These are phyloP conservation scores for Phania funesta DNA, from an alignment of 2,888 invertebrate species.

Conservation along the genomic window DNA sequence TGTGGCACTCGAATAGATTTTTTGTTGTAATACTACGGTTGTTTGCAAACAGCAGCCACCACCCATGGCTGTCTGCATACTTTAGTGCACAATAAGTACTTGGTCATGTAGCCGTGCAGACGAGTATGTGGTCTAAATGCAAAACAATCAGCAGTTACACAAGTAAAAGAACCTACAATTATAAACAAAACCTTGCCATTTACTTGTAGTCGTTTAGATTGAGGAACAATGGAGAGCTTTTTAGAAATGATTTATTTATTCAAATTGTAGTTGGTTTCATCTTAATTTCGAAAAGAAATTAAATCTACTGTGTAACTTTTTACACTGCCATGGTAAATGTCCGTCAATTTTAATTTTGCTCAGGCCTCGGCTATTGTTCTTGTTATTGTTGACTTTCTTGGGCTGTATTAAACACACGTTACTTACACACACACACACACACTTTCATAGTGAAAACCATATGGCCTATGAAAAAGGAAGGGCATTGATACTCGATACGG, in stretches of 20 bases:
- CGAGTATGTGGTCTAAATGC: slow-evolving; percentile 33
- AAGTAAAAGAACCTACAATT: slow-evolving; percentile 13
- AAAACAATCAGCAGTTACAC: neutral
- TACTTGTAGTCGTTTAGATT: neutral
- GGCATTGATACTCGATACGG: too few species aligned
- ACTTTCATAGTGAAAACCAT: too few species aligned
- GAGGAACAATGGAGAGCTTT: slow-evolving; percentile 39
- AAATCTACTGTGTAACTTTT: slow-evolving; percentile 66
- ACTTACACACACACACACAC: too few species aligned
- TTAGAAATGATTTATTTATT: slow-evolving; percentile 65
- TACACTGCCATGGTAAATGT: slow-evolving; percentile 66
- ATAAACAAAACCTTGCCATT: slow-evolving; percentile 41
- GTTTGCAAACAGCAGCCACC: slow-evolving; percentile 53
- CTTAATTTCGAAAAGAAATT: slow-evolving; percentile 65
- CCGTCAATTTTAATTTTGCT: slow-evolving; percentile 57
- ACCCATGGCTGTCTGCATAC: slow-evolving; percentile 63
- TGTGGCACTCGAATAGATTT: too few species aligned
- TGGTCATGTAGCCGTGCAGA: slow-evolving; percentile 31
- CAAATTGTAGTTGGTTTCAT: slow-evolving; percentile 63
- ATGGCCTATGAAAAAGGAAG: too few species aligned
- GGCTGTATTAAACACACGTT: too few species aligned
- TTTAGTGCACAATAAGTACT: slow-evolving; percentile 31
- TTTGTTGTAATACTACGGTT: neutral
- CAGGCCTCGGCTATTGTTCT: neutral
- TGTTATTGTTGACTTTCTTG: neutral